These are phyloP conservation scores for Leucosticte australis DNA, from an alignment of 2,113 vertebrate genomes.

Conservation along the genomic window DNA sequence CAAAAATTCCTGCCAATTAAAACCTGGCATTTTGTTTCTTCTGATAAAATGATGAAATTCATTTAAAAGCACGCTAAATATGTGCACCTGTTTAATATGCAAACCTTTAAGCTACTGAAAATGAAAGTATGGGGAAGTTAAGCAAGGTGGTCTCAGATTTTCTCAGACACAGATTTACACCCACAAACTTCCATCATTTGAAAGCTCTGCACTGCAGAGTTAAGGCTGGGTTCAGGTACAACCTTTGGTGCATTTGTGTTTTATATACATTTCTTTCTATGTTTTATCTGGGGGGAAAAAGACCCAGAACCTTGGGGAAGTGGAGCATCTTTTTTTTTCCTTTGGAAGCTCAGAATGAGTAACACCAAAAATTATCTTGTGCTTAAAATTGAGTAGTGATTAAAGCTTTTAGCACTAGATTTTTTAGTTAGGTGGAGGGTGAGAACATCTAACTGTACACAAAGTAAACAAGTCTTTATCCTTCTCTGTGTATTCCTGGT, in stretches of 20 bases:
- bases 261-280: neutral
- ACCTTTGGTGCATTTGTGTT: neutral
- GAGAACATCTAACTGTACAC: constrained; percentile 49
- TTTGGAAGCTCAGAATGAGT: neutral
- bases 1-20: neutral
- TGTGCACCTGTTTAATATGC: neutral
- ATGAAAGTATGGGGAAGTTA: neutral
- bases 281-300: neutral
- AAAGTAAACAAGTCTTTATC: constrained; percentile 31
- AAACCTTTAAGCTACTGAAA: neutral
- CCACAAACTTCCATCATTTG: neutral
- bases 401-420: neutral
- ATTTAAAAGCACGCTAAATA: neutral
- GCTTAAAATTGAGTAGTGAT: neutral
- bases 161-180: neutral
- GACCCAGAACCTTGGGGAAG: neutral
- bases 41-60: neutral
- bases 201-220: neutral
- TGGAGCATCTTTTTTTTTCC: neutral
- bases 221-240: neutral
- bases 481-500: neutral
- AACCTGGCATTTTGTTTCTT: neutral
- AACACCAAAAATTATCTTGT: neutral
- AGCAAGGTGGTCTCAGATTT: neutral
- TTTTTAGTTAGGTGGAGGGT: neutral